Conservation (phyloP, 2,113 vertebrate genomes). For the Corythoichthys intestinalis region DNA sequence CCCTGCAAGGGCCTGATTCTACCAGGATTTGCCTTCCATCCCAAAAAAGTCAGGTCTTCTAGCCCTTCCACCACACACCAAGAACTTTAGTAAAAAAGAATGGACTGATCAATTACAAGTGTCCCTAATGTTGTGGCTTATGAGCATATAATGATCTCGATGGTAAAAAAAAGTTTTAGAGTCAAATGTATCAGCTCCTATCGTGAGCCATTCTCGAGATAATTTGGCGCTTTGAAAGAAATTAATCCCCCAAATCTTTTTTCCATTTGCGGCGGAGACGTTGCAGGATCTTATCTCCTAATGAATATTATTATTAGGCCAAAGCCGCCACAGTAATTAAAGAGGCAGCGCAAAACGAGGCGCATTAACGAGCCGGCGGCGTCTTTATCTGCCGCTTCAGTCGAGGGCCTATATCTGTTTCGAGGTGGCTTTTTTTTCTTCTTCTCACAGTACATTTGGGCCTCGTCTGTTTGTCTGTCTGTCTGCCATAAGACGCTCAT, state of each 20-base stretch:
- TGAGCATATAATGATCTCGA: not conserved
- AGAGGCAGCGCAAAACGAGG: constrained; percentile 62
- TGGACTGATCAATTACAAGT: not conserved
- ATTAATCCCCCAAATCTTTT: constrained; percentile 34
- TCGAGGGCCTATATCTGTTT: constrained; percentile 31
- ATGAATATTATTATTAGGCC: constrained; percentile 65
- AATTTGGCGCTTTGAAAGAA: constrained; percentile 41
- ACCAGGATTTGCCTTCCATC: no score
- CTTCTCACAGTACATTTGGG: constrained; percentile 84
- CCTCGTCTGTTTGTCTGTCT: constrained; percentile 55
- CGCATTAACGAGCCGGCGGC: constrained; percentile 52
- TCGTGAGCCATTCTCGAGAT: constrained; percentile 36
- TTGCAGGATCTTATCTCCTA: constrained; percentile 56
- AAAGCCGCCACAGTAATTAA: constrained; percentile 56
- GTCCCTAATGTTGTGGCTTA: not conserved
- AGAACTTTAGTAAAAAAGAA: not conserved
- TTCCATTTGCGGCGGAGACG: constrained; percentile 17
- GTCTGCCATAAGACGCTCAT: constrained; percentile 21
- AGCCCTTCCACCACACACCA: no score
- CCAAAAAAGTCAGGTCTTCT: no score
- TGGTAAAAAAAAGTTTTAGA: constrained; percentile 20
- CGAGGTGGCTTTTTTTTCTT: constrained; percentile 50
- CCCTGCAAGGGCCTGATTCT: no score
- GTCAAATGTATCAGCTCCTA: constrained; percentile 30
- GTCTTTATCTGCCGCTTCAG: constrained; percentile 44